These are phyloP conservation scores for Cantharis nigra DNA, from an alignment of 2,888 invertebrate species.

Conservation along the genomic window DNA sequence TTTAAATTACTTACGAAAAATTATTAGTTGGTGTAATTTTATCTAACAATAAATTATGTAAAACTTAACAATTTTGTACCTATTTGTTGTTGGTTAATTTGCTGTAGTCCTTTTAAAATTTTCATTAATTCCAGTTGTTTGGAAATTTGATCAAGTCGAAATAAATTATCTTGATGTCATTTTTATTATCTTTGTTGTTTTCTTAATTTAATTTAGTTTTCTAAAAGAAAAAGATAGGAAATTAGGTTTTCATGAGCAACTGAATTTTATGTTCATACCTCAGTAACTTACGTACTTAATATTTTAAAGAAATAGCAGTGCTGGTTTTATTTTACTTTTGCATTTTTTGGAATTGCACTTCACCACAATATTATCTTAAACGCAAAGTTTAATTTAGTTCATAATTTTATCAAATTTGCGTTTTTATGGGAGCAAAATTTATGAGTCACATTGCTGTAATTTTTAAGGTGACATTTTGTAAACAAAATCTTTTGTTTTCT, in stretches of 20 bases:
- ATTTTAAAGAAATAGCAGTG: neutral
- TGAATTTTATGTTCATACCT: neutral
- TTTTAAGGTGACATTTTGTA: neutral
- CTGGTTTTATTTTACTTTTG: neutral
- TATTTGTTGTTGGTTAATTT: neutral
- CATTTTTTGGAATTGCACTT: neutral
- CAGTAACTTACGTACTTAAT: neutral
- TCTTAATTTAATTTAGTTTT: neutral
- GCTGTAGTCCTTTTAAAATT: neutral
- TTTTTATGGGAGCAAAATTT: neutral
- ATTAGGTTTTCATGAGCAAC: neutral
- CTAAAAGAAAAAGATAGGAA: neutral
- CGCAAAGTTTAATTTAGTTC: neutral
- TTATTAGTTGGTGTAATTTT: neutral
- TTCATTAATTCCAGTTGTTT: neutral
- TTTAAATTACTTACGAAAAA: neutral
- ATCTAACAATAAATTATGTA: neutral
- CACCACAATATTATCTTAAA: neutral
- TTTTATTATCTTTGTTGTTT: neutral
- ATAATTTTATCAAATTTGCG: neutral
- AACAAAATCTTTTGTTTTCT: neutral
- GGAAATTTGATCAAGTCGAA: neutral
- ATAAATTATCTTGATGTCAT: neutral
- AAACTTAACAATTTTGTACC: neutral
- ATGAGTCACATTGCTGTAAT: neutral